Conservation (phyloP, 1,140 invertebrate genomes). For the Lasioglossum albipes region DNA sequence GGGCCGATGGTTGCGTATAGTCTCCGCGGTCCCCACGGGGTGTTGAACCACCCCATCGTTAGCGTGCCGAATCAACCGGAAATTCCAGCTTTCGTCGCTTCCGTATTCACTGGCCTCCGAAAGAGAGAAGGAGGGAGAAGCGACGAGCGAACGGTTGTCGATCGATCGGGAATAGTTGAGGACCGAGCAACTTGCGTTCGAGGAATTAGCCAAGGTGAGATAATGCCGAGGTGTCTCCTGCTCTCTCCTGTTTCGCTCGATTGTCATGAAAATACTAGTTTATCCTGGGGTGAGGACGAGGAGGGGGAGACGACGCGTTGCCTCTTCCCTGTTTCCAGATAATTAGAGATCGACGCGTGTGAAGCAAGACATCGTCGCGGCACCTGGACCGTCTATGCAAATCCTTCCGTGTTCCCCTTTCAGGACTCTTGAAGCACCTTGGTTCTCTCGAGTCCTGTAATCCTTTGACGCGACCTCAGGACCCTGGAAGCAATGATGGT, state of each 20-base stretch:
- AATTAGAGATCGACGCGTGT: slow-evolving; percentile 61
- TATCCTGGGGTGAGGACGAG: slow-evolving; percentile 50
- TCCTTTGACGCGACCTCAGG: not conserved
- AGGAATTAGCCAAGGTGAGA: slow-evolving; percentile 58
- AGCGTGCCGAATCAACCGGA: slow-evolving; percentile 80
- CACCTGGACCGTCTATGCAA: slow-evolving; percentile 59
- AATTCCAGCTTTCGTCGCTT: slow-evolving; percentile 79
- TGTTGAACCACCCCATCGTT: slow-evolving; percentile 76
- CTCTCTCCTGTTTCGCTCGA: slow-evolving; percentile 39
- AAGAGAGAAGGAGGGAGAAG: not conserved
- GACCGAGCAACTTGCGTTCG: slow-evolving; percentile 10
- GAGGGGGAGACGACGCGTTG: no score
- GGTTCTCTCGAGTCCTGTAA: not conserved
- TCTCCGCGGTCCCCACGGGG: slow-evolving; percentile 64
- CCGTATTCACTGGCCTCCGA: slow-evolving; percentile 69
- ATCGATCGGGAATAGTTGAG: slow-evolving; percentile 12
- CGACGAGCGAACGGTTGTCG: not conserved
- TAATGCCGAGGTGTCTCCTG: slow-evolving; percentile 40
- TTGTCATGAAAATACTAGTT: slow-evolving; percentile 77
- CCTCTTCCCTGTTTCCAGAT: slow-evolving; percentile 50
- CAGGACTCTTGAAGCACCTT: slow-evolving; percentile 9
- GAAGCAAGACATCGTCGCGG: slow-evolving; percentile 42
- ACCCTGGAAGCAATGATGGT: no score
- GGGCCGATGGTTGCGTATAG: slow-evolving; percentile 48
- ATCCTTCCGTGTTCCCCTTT: slow-evolving; percentile 25